phyloP scores from a whole-genome alignment of 2,113 vertebrate genomes.

The Thunnus thynnus region DNA sequence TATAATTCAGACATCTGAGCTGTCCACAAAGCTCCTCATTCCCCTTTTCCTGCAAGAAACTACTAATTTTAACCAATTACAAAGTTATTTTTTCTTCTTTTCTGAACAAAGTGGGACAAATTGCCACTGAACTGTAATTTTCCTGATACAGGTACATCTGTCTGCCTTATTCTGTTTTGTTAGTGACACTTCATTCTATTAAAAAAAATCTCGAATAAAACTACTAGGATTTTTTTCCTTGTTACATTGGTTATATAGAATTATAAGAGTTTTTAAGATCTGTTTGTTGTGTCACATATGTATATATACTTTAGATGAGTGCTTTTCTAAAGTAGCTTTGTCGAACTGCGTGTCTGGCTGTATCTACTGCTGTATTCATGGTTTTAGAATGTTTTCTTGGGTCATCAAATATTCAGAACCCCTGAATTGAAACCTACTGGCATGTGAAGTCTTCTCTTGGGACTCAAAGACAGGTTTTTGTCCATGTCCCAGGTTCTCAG shows the following conservation, averaged over 20 bases:
- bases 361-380: slow-evolving; percentile 2
- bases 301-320: background rate
- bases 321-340: background rate
- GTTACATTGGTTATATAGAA: no score
- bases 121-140: background rate
- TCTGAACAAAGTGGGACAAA: background rate
- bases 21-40: background rate
- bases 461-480: slow-evolving; percentile 14
- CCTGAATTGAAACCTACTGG: background rate
- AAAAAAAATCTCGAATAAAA: no score
- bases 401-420: slow-evolving; percentile 22
- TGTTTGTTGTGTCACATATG: background rate
- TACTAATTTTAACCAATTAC: background rate
- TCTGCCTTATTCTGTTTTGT: background rate
- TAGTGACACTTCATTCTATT: no score
- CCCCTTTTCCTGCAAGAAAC: background rate
- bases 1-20: background rate
- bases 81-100: background rate
- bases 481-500: background rate
- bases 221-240: no score
- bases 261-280: background rate
- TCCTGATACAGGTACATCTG: background rate
- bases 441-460: background rate
- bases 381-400: slow-evolving; percentile 10
- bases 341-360: background rate